These are phyloP conservation scores for Eulemur mongoz DNA, from an alignment of 2,797 vertebrate genomes.

Conservation along the genomic window DNA sequence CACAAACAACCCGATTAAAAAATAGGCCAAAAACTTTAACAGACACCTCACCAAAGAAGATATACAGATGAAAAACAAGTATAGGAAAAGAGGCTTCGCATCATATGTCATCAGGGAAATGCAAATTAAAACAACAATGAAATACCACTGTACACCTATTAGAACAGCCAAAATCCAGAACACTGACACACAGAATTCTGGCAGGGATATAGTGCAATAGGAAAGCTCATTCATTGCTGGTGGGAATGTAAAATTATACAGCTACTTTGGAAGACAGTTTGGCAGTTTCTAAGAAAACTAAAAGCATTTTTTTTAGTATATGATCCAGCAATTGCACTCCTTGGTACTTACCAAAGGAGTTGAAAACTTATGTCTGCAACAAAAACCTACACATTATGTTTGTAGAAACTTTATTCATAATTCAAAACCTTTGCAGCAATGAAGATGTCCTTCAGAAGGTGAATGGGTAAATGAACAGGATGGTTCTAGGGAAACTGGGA, in stretches of 20 bases:
- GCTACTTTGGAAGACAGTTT: not conserved
- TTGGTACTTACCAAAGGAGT: not conserved
- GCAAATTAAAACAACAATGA: not conserved
- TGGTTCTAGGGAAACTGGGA: not conserved
- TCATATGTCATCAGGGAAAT: no score
- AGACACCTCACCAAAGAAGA: constrained; percentile 12
- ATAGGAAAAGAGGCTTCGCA: no score
- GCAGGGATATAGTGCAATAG: not conserved
- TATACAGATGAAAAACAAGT: no score
- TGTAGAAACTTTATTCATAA: not conserved
- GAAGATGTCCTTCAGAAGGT: not conserved
- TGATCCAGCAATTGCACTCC: not conserved
- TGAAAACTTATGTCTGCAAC: not conserved
- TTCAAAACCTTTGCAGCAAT: not conserved
- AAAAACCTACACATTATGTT: not conserved
- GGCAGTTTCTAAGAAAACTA: not conserved
- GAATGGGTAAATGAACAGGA: not conserved
- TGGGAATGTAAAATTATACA: not conserved
- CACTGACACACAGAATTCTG: not conserved
- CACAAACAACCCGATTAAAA: not conserved
- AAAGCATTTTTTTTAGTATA: not conserved
- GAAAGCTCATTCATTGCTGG: not conserved
- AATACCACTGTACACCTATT: not conserved
- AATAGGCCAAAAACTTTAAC: not conserved
- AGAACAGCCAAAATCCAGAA: not conserved